A percentile compares a stretch with the other conserved stretches of the same genome.
Conservation (phyloP, 92 coral and sea anemone genomes). For the Phenganax marumi region DNA sequence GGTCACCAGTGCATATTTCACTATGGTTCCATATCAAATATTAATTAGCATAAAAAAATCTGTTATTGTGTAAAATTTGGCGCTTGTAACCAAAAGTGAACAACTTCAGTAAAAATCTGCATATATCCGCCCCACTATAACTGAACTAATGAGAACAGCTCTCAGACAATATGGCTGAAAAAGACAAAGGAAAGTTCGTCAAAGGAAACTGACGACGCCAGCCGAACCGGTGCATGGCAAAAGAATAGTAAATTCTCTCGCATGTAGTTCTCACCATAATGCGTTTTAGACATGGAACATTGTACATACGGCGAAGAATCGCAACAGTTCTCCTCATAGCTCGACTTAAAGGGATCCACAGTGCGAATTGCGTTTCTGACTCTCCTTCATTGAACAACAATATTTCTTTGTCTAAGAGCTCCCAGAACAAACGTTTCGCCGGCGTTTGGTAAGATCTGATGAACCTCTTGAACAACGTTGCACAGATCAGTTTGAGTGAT, state of each 20-base stretch:
- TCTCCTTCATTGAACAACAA: conserved; percentile 15
- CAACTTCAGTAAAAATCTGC: conserved; percentile 2
- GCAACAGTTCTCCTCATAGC: conserved; percentile 21
- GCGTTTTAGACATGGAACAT: conserved; percentile 41
- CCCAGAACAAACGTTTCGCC: conserved; percentile 36
- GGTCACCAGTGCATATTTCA: neutral
- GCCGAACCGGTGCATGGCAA: no score
- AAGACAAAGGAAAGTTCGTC: no score
- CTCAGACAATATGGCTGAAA: no score
- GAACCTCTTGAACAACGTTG: conserved; percentile 22
- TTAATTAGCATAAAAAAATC: neutral
- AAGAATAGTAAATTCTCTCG: neutral
- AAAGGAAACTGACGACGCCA: neutral
- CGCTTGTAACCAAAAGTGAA: conserved; percentile 16
- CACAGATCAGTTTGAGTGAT: conserved; percentile 14
- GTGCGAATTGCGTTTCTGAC: conserved; percentile 18
- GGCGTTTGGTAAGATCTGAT: no score
- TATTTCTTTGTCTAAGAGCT: conserved; percentile 9
- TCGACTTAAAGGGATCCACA: conserved; percentile 32
- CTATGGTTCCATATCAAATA: conserved; percentile 6
- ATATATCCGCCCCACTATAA: neutral
- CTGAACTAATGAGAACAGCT: no score
- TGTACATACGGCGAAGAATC: conserved; percentile 5
- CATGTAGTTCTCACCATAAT: conserved; percentile 8
- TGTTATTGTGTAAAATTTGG: neutral